A percentile compares a stretch with the other conserved stretches of the same genome.
Conservation (phyloP, 2,888 invertebrate species). For the Pteria penguin region DNA sequence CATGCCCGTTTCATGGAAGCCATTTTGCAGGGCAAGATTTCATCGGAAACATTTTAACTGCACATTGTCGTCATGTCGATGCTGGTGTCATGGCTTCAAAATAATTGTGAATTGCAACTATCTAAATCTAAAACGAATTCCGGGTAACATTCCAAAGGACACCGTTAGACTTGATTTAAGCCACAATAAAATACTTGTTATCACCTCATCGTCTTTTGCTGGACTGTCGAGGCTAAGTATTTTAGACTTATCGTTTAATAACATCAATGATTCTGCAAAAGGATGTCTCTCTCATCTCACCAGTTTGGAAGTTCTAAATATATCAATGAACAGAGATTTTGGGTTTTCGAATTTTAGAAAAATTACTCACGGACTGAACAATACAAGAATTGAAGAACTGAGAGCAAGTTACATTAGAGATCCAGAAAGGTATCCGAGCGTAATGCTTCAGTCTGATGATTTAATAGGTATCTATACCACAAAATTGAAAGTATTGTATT, state of each 20-base stretch:
- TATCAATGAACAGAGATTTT: background rate
- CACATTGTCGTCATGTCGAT: too few species aligned
- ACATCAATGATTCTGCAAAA: background rate
- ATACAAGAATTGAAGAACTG: background rate
- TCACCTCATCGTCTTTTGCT: background rate
- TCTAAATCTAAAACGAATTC: background rate
- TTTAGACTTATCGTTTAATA: background rate
- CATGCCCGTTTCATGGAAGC: too few species aligned
- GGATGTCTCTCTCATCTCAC: background rate
- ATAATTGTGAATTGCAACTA: background rate
- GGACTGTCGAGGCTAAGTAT: background rate
- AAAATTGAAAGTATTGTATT: conserved; percentile 1
- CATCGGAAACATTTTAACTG: too few species aligned
- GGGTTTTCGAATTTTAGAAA: background rate
- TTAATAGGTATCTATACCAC: background rate
- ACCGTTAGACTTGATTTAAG: background rate
- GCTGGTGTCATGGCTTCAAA: background rate
- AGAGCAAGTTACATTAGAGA: background rate
- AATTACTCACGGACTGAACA: background rate
- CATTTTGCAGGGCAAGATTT: too few species aligned
- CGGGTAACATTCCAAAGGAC: background rate
- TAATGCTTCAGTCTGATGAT: background rate
- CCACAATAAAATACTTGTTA: background rate
- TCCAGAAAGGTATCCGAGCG: background rate
- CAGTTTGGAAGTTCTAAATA: background rate